A percentile compares a stretch with the other conserved stretches of the same genome.
phyloP scores from a whole-genome alignment of 2,888 invertebrate species.

The Melipona beecheii region DNA sequence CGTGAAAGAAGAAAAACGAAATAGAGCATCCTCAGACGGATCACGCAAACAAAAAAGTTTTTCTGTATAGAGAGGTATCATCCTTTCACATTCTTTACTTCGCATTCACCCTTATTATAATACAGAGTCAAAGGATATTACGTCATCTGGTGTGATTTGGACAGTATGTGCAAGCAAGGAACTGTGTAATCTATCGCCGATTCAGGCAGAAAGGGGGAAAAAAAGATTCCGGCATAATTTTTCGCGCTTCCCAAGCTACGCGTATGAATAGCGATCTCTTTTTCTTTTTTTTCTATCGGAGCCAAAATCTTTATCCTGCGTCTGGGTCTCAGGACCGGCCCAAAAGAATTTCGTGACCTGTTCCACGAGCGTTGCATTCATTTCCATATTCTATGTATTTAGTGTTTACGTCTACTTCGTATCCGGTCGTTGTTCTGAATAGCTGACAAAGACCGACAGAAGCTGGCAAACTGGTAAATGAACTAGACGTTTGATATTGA shows the following conservation, averaged over 20 bases:
- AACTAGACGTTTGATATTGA: slow-evolving; percentile 55
- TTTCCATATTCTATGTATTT: slow-evolving; percentile 64
- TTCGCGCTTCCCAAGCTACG: slow-evolving; percentile 56
- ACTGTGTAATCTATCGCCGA: slow-evolving; percentile 44
- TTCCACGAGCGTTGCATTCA: slow-evolving; percentile 61
- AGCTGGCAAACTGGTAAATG: slow-evolving; percentile 47
- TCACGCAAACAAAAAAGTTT: slow-evolving; percentile 37
- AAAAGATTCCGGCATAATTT: slow-evolving; percentile 52
- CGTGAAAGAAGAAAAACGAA: background rate
- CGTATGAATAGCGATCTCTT: slow-evolving; percentile 44
- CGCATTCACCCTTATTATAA: slow-evolving; percentile 30
- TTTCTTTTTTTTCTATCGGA: slow-evolving; percentile 11
- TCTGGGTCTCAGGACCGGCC: slow-evolving; percentile 35
- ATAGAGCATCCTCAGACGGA: background rate
- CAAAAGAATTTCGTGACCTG: slow-evolving; percentile 63
- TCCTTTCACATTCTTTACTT: background rate
- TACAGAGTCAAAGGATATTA: slow-evolving; percentile 47
- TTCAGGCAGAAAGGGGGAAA: slow-evolving; percentile 17
- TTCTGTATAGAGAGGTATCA: slow-evolving; percentile 14
- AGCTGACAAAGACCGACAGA: slow-evolving; percentile 40
- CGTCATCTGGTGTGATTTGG: slow-evolving; percentile 42
- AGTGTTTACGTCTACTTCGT: slow-evolving; percentile 64
- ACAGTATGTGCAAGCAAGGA: slow-evolving; percentile 12
- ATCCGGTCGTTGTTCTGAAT: slow-evolving; percentile 58
- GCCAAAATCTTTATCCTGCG: slow-evolving; percentile 45